Base-by-base conservation (phyloP, 2,113 vertebrate species). In the Salvator merianae region DNA sequence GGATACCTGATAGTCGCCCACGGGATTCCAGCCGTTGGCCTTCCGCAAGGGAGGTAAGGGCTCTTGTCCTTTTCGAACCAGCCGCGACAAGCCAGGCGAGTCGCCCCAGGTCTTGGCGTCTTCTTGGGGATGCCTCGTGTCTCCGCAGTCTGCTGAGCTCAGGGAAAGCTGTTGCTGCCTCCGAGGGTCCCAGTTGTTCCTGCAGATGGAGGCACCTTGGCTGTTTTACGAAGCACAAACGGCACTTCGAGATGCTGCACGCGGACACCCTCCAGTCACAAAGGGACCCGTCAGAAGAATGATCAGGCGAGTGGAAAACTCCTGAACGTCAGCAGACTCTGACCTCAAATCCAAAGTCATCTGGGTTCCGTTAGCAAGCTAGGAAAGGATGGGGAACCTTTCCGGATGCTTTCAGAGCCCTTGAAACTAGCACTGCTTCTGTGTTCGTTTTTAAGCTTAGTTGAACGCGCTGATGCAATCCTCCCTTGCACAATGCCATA, bases 101-200 rank as follows among this genome's bases (percentile, higher is more conserved):
- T 96, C 96, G 0, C 78, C 53, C 96, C 96, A 96, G 36, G 89
- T 94, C 89, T 96, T 96, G 1, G 97, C 97, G 53, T 97, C 97
- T 80, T 99, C 98, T 0, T 85, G 88, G 79, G 94, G 84, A 16
- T 98, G 97, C 77, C 95, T 97, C 84, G 87, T 93, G 34, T 98
- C 98, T 32, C 94, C 59, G 24, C 94, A 95, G 69, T 99, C 98
- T 18, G 94, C 97, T 9, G 97, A 97, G 93, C 97, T 97, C 86
- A 98, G 78, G 18, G 97, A 98, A 68, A 97, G 90, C 80, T 96
- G 97, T 28, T 95, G 91, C 85, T 97, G 97, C 80, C 97, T 96
- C 73, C 96, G 95, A 79, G 93, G 94, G 77, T 98, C 97, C 98
- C 98, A 99, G 75, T 93, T 96, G 88, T 92, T 96, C 98, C 98